These are phyloP conservation scores for Clarias gariepinus DNA, from an alignment of 2,113 vertebrate genomes.

Conservation along the genomic window DNA sequence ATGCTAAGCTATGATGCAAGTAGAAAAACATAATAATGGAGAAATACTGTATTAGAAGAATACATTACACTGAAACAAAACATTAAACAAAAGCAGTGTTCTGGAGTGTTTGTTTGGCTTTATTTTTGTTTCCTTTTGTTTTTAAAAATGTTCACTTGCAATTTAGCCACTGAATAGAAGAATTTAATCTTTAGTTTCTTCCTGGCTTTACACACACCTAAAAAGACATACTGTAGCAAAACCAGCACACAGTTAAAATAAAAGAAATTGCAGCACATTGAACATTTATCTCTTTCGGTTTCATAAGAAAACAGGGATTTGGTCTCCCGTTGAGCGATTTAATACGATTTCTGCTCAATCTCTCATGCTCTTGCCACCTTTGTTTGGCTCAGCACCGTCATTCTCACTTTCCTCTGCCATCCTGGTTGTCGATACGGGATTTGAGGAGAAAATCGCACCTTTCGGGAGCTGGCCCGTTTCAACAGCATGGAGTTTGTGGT, in stretches of 20 bases:
- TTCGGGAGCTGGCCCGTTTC: not conserved
- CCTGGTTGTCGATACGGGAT: slow-evolving; percentile 37
- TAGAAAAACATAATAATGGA: not conserved
- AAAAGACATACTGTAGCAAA: not conserved
- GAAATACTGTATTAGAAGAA: not conserved
- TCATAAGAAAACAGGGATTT: not conserved
- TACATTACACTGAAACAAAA: not conserved
- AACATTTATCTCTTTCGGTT: slow-evolving; percentile 1
- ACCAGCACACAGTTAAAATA: not conserved
- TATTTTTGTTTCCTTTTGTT: not conserved
- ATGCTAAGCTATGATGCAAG: not conserved
- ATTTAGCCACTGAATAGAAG: not conserved
- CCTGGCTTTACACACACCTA: not conserved
- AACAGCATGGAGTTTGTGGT: not conserved
- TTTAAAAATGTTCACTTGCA: not conserved
- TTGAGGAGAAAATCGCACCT: slow-evolving; percentile 40
- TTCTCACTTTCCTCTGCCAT: slow-evolving; percentile 33
- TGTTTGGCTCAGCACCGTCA: slow-evolving; percentile 21
- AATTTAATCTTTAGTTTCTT: not conserved
- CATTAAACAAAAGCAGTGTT: not conserved
- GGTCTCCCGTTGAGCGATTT: slow-evolving; percentile 31
- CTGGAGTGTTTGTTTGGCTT: not conserved
- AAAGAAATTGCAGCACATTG: not conserved
- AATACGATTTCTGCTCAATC: slow-evolving; percentile 39
- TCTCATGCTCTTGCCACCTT: slow-evolving; percentile 7